Evolutionary conservation across 2,797 vertebrate genomes (phyloP).

Genomic region (Spondyliosoma cantharus): DNA sequence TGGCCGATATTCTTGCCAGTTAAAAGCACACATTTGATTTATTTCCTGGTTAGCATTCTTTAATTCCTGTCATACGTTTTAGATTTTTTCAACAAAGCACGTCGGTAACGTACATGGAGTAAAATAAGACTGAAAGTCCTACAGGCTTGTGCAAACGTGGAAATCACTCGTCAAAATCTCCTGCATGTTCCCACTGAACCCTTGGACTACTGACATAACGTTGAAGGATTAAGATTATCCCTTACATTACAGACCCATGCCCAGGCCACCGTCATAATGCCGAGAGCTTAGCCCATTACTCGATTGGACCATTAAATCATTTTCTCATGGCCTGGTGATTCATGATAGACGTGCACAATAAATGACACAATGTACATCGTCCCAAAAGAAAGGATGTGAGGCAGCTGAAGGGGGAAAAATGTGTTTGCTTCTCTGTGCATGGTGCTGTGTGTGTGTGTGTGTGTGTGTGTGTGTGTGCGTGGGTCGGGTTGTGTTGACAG

Average conservation of each 20-base stretch:
- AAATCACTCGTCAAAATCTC: slow-evolving; percentile 73
- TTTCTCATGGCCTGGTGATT: slow-evolving; percentile 67
- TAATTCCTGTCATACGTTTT: not conserved
- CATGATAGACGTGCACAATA: slow-evolving; percentile 55
- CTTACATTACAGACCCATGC: slow-evolving; percentile 77
- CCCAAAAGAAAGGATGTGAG: slow-evolving; percentile 31
- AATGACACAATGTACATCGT: slow-evolving; percentile 38
- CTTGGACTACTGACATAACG: slow-evolving; percentile 81
- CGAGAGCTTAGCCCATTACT: slow-evolving; percentile 82
- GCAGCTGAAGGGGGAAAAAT: slow-evolving; percentile 20
- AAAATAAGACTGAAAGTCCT: slow-evolving; percentile 34
- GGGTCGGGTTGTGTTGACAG: slow-evolving; percentile 78
- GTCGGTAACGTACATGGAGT: not conserved
- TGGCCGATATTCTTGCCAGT: not conserved
- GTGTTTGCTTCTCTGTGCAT: slow-evolving; percentile 38
- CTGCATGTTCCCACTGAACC: slow-evolving; percentile 73
- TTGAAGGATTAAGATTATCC: slow-evolving; percentile 81
- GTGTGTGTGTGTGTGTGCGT: slow-evolving; percentile 13
- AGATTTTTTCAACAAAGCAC: not conserved
- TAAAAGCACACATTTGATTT: slow-evolving; percentile 12
- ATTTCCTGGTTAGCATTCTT: not conserved
- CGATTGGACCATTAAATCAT: slow-evolving; percentile 78
- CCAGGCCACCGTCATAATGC: slow-evolving; percentile 73
- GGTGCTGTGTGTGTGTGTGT: slow-evolving; percentile 4
- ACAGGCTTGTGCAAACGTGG: slow-evolving; percentile 56